Evolutionary conservation across 1,140 invertebrate species (phyloP), one percentile per base, ranked within the genome.

Genomic region (Panagrolaimus sp.): DNA sequence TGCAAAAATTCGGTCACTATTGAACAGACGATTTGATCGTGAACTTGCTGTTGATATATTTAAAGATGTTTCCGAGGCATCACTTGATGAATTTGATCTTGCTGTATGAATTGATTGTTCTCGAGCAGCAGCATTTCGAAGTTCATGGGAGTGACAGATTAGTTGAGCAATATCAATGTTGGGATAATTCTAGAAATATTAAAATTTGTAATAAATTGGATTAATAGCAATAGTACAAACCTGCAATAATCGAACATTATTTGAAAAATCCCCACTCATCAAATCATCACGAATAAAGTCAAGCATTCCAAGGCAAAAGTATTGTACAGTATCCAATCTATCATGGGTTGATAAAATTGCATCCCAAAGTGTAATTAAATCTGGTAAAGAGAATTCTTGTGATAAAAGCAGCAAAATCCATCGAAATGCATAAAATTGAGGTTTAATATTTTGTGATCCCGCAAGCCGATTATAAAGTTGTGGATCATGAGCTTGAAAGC

Each of bases 331-430:
- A 17, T 76, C 72, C n/a, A 80, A 75, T 44, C 78, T 62, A 46
- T 79, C 65, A 1, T 38, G 21, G 43, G 68, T 68, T n/a, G 76
- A 65, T 63, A 80, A 76, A 5, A 80, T 55, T 10, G 75, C 65
- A 69, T 80, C 78, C 78, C 78, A 80, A 38, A 80, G 21, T 0
- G 67, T 70, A 46, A 80, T 81, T 28, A 81, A 71, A 67, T 80
- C 78, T 44, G 46, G 26, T 26, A 46, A 28, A n/a, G 73, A 90
- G 86, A 98, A 98, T 85, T 98, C 95, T 87, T 98, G 96, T 24
- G 93, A 96, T 1, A 98, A 85, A 26, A 98, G 84, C n/a, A 98
- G 85, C 0, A 93, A 96, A 15, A 98, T 86, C 95, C 95, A 98
- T 81, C 93, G 91, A 84, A 96, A 97, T 80, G 91, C 92, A 80